Evolutionary conservation across 2,888 invertebrate species (phyloP).

Genomic region (Alentia gelatinosa): DNA sequence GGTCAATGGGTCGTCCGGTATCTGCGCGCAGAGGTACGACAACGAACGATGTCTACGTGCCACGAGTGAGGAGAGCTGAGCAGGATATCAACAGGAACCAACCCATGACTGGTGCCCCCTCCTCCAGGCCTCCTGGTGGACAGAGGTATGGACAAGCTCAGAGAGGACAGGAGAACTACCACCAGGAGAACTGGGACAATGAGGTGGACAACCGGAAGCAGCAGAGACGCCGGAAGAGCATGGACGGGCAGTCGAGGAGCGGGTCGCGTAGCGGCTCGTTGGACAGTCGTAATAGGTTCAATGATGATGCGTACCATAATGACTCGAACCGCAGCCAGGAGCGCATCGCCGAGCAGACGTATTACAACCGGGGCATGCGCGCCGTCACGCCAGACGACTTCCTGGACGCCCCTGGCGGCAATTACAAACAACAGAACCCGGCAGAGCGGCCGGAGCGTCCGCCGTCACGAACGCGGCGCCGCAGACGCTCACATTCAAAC

Average conservation of each 20-base stretch:
- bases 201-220: neutral
- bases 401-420: neutral
- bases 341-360: neutral
- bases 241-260: neutral
- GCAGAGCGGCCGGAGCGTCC: neutral
- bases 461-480: neutral
- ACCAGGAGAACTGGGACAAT: neutral
- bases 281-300: constrained; percentile 1
- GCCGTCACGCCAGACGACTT: neutral
- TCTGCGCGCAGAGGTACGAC: neutral
- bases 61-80: neutral
- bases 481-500: constrained; percentile 15
- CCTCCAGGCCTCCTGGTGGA: neutral
- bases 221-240: constrained; percentile 6
- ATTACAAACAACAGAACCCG: neutral
- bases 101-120: neutral
- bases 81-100: constrained; percentile 20
- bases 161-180: neutral
- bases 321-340: neutral
- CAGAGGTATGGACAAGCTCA: neutral
- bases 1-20: neutral
- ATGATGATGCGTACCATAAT: neutral
- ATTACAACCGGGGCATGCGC: neutral
- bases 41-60: constrained; percentile 3
- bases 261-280: constrained; percentile 33